Percentiles rank a stretch among this genome's conserved stretches.
Conservation (phyloP, 2,797 vertebrate species). For the Gymnopithys bicolor region DNA sequence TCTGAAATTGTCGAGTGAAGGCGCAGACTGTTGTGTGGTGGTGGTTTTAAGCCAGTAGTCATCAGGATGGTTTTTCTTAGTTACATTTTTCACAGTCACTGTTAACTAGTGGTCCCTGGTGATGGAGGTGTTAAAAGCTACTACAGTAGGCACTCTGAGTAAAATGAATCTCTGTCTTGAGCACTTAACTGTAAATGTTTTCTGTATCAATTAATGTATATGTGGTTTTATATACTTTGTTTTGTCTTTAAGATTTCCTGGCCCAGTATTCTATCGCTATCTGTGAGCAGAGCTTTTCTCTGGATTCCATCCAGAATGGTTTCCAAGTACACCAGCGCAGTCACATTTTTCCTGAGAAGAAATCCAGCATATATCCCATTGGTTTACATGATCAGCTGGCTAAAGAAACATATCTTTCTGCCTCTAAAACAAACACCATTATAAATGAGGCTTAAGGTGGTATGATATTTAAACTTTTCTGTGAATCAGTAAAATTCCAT, state of each 20-base stretch:
- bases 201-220: background rate
- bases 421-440: background rate
- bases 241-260: background rate
- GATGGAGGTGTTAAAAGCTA: background rate
- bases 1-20: background rate
- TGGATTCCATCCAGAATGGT: background rate
- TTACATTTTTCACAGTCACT: background rate
- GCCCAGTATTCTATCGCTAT: background rate
- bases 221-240: background rate
- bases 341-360: background rate
- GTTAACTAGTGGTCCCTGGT: background rate
- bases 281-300: background rate
- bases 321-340: background rate
- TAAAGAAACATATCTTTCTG: background rate
- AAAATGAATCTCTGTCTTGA: background rate
- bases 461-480: background rate
- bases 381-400: background rate
- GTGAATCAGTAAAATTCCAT: constrained; percentile 12
- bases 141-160: background rate
- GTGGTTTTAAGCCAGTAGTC: background rate
- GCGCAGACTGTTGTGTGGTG: background rate
- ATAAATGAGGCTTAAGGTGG: background rate
- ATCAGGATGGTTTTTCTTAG: background rate
- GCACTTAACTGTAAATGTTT: background rate
- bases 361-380: background rate